Evolutionary conservation across 1,140 invertebrate genomes (phyloP), one percentile per base, ranked within the genome.

Genomic region (Vanessa tameamea): DNA sequence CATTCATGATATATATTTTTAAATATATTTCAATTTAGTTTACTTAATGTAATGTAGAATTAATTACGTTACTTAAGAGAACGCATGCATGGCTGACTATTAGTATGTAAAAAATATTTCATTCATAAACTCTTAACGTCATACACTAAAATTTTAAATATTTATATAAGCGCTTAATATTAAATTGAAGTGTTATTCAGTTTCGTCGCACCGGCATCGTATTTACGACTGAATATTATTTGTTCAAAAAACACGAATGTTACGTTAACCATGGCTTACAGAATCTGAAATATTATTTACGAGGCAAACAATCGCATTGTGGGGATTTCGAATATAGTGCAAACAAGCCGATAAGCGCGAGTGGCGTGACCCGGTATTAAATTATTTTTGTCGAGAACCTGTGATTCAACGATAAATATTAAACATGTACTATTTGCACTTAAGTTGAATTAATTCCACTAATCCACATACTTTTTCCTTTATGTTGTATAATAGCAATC

Each of bases 221-320:
- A 68, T 68, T 68, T 57, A 57, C 48, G 47, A 53, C 14, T 69
- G 43, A 71, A 67, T 75, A 53, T 59, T 71, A 31, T 75, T 75
- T 75, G 69, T 75, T 70, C 50, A 71, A 75, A 74, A 75, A 75
- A 66, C 73, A 69, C 61, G 64, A 78, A 73, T 64, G 26, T 69
- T 78, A 75, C 73, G 70, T 79, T 78, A 81, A 78, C 73, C 70
- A 59, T 70, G 70, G 78, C 76, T 82, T 74, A 80, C 77, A 65
- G 73, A 72, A 69, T 76, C 74, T 77, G 73, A 78, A 84, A 82
- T 87, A 82, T 83, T 86, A 85, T 87, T 85, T 86, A 86, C 81
- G 79, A 72, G 69, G 75, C 64, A 84, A 85, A 85, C 81, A 86
- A 69, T 73, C 73, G 69, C 75, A 81, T 82, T 83, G 79, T 80